Evolutionary conservation across 35 echinoderm and acorn worm genomes (phyloP), one percentile per base, ranked within the genome.

Genomic region (Apostichopus parvimensis): DNA sequence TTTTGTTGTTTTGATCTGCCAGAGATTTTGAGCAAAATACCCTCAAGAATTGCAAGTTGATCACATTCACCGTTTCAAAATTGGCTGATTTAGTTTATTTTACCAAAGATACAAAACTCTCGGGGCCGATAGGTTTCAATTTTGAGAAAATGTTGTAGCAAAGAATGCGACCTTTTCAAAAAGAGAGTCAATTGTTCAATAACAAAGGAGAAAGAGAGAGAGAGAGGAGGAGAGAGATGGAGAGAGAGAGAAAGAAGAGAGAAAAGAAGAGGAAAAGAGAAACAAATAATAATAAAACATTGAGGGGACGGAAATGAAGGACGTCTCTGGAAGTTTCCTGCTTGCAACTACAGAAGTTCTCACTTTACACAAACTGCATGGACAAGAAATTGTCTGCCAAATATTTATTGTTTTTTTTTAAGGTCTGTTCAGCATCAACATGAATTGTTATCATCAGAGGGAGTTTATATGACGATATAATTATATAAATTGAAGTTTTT

Each of bases 31-130:
- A 11, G 34, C 2, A 68, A 68, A 68, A 68, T 68, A 68, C 64
- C 64, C 64, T 18, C 64, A 68, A 68, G 64, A 68, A 68, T 68
- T 68, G 64, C 64, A 68, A 68, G 64, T 68, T 68, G 64, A 68
- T 68, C 64, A 68, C 64, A 68, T 68, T 68, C 64, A 14, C 64
- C 11, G 18, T 45, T 45, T 45, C 64, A 14, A 68, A 68, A 68
- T 68, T 68, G 64, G 64, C 64, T 68, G 64, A 68, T 68, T 68
- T 68, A 18, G 64, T 68, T 68, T 68, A 68, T 68, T 68, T 68
- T 68, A 18, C 11, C 64, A 68, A 68, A 68, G 64, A 68, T 68
- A 68, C 64, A 18, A 68, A 68, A 68, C 64, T 68, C 64, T 68
- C 64, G 64, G 64, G 64, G 64, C 64, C 18, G 6, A 68, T 9